Evolutionary conservation across 2,888 invertebrate genomes (phyloP), one percentile per base, ranked within the genome.

Genomic region (Scotopteryx bipunctaria): DNA sequence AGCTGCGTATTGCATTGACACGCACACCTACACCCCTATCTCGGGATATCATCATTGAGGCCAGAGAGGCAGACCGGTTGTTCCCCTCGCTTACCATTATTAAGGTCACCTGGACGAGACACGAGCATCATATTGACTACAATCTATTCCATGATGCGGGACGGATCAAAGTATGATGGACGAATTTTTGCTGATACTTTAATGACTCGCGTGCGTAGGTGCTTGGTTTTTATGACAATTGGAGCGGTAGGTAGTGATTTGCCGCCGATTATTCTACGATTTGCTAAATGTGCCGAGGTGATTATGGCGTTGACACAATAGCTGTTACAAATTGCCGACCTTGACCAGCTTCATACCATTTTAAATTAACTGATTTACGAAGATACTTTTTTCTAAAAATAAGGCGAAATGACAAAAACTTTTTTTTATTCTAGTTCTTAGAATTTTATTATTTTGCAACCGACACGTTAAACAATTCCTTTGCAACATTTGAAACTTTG

Each of bases 1-100:
- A 84, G 71, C 81, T 57, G 57, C 54, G 57, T 62, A 69, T 64
- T 66, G 69, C 73, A 81, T 84, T 80, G 68, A 61, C 51, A 71
- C 72, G 69, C 60, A 57, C 64, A 63, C 63, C 57, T 57, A 55
- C 45, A 42, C 46, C 56, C 59, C 48, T 72, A 76, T 71, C 69
- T 67, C 53, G 52, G 55, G 59, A 59, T 66, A 52, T 55, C 56
- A 61, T 60, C 57, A 45, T 49, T 49, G 53, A 59, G 25, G 42
- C 63, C 64, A 67, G 64, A 59, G 49, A 47, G 53, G 46, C 56
- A 61, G 59, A 44, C 57, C 57, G 52, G 49, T 59, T 55, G 62
- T 55, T 59, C 59, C 57, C 55, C 46, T 56, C 53, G 42, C 15
- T 56, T 55, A 54, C 43, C 51, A 49, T 59, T n/a, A 58, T 56